Conservation (phyloP, 2,113 vertebrate genomes). For the Eolophus roseicapilla region DNA sequence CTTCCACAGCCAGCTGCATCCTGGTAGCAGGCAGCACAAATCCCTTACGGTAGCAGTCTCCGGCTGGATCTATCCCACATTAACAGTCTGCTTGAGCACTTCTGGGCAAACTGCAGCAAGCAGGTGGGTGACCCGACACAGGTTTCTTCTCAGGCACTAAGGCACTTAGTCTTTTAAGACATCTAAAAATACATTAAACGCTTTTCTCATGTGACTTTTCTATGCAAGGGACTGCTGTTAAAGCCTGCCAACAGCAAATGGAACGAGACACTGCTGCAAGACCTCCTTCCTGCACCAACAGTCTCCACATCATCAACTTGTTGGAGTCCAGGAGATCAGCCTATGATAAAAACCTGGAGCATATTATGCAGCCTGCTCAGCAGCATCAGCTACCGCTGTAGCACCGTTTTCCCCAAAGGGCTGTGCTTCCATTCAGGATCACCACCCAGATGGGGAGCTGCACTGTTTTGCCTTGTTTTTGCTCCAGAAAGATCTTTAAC, state of each 20-base stretch:
- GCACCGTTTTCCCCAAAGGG: neutral
- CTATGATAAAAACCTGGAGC: neutral
- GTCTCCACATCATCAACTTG: neutral
- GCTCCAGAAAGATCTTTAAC: neutral
- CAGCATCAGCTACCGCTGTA: neutral
- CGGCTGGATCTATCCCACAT: neutral
- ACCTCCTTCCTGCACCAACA: neutral
- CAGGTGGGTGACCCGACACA: neutral
- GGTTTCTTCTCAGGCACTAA: slow-evolving; percentile 18
- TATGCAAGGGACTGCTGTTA: neutral
- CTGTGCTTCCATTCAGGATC: neutral
- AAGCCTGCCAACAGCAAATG: slow-evolving; percentile 21
- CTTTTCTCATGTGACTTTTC: slow-evolving; percentile 38
- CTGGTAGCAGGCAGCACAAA: neutral
- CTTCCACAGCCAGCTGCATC: slow-evolving; percentile 43
- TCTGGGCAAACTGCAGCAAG: slow-evolving; percentile 10
- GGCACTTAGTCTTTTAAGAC: neutral
- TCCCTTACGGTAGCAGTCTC: neutral
- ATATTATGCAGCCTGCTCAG: neutral
- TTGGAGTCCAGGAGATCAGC: neutral
- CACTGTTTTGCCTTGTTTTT: neutral
- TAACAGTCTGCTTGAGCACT: neutral
- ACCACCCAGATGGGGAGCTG: neutral
- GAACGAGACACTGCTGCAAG: neutral
- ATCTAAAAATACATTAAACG: slow-evolving; percentile 51